Percentiles rank a stretch among this genome's conserved stretches.
Evolutionary conservation across 2,113 vertebrate genomes (phyloP).

Genomic region (Oncorhynchus clarkii): DNA sequence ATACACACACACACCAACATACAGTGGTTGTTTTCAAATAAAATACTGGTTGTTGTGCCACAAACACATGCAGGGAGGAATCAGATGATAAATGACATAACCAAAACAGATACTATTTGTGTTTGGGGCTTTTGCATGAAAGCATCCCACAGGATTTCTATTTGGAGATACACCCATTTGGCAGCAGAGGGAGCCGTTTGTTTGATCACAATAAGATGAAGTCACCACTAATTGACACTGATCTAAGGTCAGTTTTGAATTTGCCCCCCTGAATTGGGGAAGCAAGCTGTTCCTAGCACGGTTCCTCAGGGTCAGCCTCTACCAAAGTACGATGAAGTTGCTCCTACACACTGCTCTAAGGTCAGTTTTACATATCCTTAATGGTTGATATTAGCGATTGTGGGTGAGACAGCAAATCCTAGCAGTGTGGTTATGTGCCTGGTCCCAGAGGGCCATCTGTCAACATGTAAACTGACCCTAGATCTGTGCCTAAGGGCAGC

Average conservation of each 20-base stretch:
- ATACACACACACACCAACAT: constrained; percentile 3
- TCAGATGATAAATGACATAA: not conserved
- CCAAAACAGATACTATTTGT: not conserved
- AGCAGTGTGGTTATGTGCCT: constrained; percentile 57
- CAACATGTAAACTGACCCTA: constrained; percentile 36
- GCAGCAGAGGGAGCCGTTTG: not conserved
- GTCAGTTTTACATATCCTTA: too few species aligned
- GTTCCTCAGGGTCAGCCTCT: too few species aligned
- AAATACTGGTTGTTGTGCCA: not conserved
- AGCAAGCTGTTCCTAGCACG: too few species aligned
- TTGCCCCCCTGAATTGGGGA: too few species aligned
- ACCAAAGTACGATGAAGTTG: too few species aligned
- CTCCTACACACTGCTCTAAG: too few species aligned
- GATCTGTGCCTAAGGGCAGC: too few species aligned
- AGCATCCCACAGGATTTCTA: not conserved
- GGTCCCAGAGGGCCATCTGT: constrained; percentile 85
- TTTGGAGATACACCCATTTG: not conserved
- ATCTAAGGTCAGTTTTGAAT: not conserved
- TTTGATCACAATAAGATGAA: not conserved
- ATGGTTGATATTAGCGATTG: too few species aligned
- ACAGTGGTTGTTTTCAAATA: not conserved
- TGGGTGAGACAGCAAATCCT: not conserved
- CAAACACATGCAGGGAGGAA: not conserved
- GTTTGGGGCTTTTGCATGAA: not conserved
- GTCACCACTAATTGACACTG: not conserved